A percentile compares a stretch with the other conserved stretches of the same genome.
Evolutionary conservation across 2,113 vertebrate genomes (phyloP).

Genomic region (Theristicus caerulescens): DNA sequence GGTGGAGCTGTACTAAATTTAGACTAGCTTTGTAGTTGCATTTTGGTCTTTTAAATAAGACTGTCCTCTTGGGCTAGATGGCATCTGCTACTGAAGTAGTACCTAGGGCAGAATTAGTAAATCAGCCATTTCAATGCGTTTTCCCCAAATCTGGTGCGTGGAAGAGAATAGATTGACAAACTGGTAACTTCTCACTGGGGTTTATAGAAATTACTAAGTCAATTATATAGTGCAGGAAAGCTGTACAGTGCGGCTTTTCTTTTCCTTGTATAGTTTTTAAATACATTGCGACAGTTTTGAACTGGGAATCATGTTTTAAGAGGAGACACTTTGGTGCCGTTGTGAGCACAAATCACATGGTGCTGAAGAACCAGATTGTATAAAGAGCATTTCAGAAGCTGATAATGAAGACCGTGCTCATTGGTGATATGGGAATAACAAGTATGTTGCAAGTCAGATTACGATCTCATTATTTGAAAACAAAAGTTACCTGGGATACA

Average conservation of each 20-base stretch:
- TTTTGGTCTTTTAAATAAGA: constrained; percentile 40
- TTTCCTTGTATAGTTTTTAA: constrained; percentile 19
- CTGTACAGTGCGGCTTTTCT: not conserved
- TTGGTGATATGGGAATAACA: not conserved
- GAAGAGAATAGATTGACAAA: constrained; percentile 9
- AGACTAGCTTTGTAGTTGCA: not conserved
- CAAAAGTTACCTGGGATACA: not conserved
- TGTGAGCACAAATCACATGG: not conserved
- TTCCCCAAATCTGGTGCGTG: not conserved
- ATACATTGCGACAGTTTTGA: not conserved
- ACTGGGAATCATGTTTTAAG: not conserved
- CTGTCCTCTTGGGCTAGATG: constrained; percentile 34
- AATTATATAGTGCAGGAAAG: not conserved
- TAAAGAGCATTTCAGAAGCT: not conserved
- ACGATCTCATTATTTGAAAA: not conserved
- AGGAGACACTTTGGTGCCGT: not conserved
- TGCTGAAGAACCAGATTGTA: not conserved
- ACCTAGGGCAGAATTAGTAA: constrained; percentile 60
- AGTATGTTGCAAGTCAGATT: constrained; percentile 11
- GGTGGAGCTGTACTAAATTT: constrained; percentile 26
- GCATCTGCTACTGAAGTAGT: constrained; percentile 52
- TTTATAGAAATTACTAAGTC: constrained; percentile 15
- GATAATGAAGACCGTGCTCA: not conserved
- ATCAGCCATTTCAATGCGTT: constrained; percentile 15
- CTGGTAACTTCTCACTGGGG: constrained; percentile 10